Conservation (phyloP, 1,140 invertebrate genomes). For the Pristionchus pacificus region DNA sequence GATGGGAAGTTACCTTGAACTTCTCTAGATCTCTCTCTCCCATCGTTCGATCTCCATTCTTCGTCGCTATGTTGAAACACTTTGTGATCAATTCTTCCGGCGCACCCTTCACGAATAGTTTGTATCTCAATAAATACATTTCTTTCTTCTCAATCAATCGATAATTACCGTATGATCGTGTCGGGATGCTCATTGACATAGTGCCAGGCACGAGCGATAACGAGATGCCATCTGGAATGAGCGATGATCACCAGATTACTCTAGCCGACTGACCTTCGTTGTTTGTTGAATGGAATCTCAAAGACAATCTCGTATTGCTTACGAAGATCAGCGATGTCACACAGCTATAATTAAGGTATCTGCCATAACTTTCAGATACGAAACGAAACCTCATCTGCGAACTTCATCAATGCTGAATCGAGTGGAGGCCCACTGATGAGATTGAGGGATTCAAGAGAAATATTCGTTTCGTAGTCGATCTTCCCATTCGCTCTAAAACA, state of each 20-base stretch:
- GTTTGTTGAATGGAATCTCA: background rate
- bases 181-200: background rate
- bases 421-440: background rate
- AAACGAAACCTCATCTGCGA: background rate
- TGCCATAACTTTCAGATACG: background rate
- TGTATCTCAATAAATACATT: background rate
- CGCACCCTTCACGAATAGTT: background rate
- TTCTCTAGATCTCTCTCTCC: background rate
- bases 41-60: background rate
- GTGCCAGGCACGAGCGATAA: background rate
- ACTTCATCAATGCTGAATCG: background rate
- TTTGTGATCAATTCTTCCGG: background rate
- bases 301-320: background rate
- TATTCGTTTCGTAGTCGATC: no score
- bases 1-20: background rate
- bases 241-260: background rate
- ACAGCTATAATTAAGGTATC: background rate
- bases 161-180: background rate
- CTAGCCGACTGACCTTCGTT: background rate
- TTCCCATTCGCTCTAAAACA: no score
- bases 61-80: background rate
- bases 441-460: background rate
- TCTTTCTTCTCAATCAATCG: background rate
- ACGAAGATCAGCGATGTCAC: background rate
- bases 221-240: background rate